Evolutionary conservation across 2,888 invertebrate genomes (phyloP).

Genomic region (Eutolmus rufibarbis): DNA sequence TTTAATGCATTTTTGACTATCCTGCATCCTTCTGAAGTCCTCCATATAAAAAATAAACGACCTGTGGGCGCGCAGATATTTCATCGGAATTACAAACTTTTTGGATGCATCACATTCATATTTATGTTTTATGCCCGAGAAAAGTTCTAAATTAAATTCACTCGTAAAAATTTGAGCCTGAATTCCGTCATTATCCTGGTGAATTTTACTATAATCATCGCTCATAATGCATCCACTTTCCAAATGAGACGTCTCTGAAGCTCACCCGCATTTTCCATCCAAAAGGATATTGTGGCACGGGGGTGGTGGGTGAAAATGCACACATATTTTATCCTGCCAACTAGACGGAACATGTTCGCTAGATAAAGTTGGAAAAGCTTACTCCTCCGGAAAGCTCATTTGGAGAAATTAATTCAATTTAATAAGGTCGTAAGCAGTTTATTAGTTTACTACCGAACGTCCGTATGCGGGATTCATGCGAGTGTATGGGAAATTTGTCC

Average conservation of each 20-base stretch:
- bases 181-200: not conserved
- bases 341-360: not conserved
- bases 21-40: not conserved
- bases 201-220: not conserved
- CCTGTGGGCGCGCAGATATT: not conserved
- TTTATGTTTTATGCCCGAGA: not conserved
- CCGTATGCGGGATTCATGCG: not conserved
- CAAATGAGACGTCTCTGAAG: not conserved
- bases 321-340: not conserved
- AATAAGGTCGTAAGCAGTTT: slow-evolving; percentile 23
- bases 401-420: slow-evolving; percentile 30
- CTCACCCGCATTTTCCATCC: not conserved
- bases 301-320: not conserved
- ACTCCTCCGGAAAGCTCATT: slow-evolving; percentile 8
- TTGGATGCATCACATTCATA: not conserved
- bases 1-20: not conserved
- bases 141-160: not conserved
- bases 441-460: not conserved
- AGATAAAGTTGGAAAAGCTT: slow-evolving; percentile 8
- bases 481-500: not conserved
- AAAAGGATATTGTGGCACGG: not conserved
- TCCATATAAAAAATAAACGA: not conserved
- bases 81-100: not conserved
- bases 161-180: not conserved
- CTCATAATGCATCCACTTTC: not conserved